Evolutionary conservation across 1,140 invertebrate genomes (phyloP).

Genomic region (Diuraphis noxia): DNA sequence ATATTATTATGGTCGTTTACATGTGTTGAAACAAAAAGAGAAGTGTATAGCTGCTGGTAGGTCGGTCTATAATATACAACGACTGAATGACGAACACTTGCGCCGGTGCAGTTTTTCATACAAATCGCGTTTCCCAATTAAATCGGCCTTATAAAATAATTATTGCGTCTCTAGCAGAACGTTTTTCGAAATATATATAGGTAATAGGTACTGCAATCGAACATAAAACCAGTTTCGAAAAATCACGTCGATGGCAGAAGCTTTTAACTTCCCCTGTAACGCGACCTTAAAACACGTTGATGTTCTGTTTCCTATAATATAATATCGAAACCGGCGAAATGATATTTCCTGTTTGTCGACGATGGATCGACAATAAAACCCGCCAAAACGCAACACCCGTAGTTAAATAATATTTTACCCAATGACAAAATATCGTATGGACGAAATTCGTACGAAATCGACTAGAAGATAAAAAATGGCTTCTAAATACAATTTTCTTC

Average conservation of each 20-base stretch:
- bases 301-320: not conserved
- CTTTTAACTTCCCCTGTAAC: not conserved
- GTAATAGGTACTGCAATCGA: not conserved
- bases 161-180: not conserved
- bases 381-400: not conserved
- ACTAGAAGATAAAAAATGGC: not conserved
- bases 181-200: not conserved
- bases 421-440: not conserved
- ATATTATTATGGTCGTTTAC: slow-evolving; percentile 1
- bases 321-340: not conserved
- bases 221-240: slow-evolving; percentile 29
- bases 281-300: not conserved
- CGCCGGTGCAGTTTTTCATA: not conserved
- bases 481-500: not conserved
- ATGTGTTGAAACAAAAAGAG: slow-evolving; percentile 18
- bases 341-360: not conserved
- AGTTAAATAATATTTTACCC: not conserved
- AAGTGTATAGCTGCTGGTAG: not conserved
- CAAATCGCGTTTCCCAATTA: not conserved
- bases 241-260: not conserved
- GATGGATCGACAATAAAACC: not conserved
- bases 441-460: not conserved
- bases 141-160: not conserved
- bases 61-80: not conserved
- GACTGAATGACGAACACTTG: not conserved